phyloP scores from a whole-genome alignment of 2,113 vertebrate genomes.

The Ramphastos sulfuratus region DNA sequence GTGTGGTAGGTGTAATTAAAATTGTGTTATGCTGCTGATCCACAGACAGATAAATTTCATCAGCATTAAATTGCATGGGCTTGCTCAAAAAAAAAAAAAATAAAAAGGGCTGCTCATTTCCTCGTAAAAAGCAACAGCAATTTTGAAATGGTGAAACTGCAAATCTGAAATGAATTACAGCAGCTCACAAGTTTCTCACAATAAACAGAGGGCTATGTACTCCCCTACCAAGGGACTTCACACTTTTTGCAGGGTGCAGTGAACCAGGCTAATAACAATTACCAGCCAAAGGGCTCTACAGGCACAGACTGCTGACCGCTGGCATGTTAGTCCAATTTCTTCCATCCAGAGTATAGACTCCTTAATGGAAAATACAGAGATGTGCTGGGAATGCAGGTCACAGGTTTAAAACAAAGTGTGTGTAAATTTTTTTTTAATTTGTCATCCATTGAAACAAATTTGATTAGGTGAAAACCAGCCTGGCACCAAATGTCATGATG shows the following conservation, averaged over 20 bases:
- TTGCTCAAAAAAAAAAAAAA: slow-evolving; percentile 24
- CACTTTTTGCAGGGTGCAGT: neutral
- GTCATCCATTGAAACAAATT: neutral
- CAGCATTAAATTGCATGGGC: slow-evolving; percentile 64
- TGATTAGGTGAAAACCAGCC: slow-evolving; percentile 18
- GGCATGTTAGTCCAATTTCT: slow-evolving; percentile 10
- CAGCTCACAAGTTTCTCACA: slow-evolving; percentile 35
- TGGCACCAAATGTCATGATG: neutral
- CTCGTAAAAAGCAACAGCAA: slow-evolving; percentile 49
- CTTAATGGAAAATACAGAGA: neutral
- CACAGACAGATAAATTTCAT: slow-evolving; percentile 70
- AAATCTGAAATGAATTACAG: slow-evolving; percentile 58
- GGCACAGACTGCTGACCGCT: neutral
- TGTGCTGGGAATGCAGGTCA: neutral
- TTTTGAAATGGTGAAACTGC: slow-evolving; percentile 42
- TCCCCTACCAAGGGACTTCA: slow-evolving; percentile 8
- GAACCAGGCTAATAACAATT: slow-evolving; percentile 39
- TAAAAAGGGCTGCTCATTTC: slow-evolving; percentile 31
- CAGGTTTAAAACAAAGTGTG: slow-evolving; percentile 11
- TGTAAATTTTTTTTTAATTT: neutral
- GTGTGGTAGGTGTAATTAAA: slow-evolving; percentile 75
- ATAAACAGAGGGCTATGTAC: slow-evolving; percentile 24
- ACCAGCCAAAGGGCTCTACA: neutral
- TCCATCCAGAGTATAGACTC: neutral
- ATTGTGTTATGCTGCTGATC: slow-evolving; percentile 66